Evolutionary conservation across 1,140 invertebrate genomes (phyloP).

Genomic region (Octopus sinensis): DNA sequence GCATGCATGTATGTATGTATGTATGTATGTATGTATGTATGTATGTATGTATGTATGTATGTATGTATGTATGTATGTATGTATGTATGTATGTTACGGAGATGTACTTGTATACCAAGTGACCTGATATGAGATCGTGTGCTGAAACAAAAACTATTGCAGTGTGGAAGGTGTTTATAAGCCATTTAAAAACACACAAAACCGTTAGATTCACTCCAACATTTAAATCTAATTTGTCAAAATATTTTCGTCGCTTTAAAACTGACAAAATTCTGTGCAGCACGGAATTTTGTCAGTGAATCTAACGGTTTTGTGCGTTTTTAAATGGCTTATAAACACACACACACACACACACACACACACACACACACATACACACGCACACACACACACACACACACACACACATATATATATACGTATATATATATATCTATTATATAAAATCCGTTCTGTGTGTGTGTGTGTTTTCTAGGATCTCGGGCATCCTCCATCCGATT

Average conservation of each 20-base stretch:
- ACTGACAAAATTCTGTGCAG: not conserved
- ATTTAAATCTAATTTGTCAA: not conserved
- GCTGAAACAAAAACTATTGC: too few relatives aligned
- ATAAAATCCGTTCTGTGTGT: too few relatives aligned
- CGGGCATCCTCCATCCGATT: too few relatives aligned
- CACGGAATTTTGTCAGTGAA: not conserved
- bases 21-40: too few relatives aligned
- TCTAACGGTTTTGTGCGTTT: not conserved
- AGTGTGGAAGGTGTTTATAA: too few relatives aligned
- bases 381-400: constrained; percentile 1
- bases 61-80: too few relatives aligned
- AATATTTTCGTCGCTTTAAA: not conserved
- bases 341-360: not conserved
- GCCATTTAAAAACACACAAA: not conserved
- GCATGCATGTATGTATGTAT: too few relatives aligned
- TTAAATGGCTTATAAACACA: not conserved
- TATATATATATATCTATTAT: not conserved
- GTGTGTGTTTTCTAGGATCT: too few relatives aligned
- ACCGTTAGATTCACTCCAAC: not conserved
- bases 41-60: too few relatives aligned
- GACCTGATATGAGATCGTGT: too few relatives aligned
- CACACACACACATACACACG: not conserved
- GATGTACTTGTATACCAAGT: too few relatives aligned
- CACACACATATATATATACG: constrained; percentile 1
- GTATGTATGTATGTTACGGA: too few relatives aligned